Conservation (phyloP, 2,113 vertebrate genomes). For the Peucedramus taeniatus region DNA sequence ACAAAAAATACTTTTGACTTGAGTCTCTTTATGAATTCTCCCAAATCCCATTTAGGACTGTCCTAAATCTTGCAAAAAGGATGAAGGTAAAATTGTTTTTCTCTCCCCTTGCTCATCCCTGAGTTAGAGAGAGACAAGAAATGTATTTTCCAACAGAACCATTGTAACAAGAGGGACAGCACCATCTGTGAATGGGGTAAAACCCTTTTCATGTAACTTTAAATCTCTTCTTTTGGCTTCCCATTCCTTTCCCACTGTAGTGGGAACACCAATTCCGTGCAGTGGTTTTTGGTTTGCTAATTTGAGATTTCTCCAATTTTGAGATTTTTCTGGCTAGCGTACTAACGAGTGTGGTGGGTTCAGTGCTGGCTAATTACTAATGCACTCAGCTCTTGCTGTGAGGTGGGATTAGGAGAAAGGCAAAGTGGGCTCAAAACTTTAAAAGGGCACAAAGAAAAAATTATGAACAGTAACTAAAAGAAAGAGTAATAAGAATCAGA, state of each 20-base stretch:
- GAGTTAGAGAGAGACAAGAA: background rate
- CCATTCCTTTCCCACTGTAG: background rate
- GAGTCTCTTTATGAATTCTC: background rate
- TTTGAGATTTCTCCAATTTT: background rate
- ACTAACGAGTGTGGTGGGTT: background rate
- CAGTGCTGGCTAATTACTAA: background rate
- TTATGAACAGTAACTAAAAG: background rate
- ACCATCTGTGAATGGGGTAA: fast-evolving
- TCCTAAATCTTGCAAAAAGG: background rate
- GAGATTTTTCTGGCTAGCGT: background rate
- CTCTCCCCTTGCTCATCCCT: background rate
- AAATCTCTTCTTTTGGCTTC: background rate
- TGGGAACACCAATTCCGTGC: background rate
- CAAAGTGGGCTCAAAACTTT: background rate
- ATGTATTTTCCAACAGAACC: fast-evolving
- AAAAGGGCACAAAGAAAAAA: background rate
- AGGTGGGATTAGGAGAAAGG: background rate
- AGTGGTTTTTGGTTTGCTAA: background rate
- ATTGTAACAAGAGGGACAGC: fast-evolving
- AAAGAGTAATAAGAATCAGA: background rate
- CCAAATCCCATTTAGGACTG: background rate
- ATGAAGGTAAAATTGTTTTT: background rate
- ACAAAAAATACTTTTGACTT: background rate
- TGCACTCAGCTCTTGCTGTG: too few relatives aligned
- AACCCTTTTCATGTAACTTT: background rate